phyloP scores from a whole-genome alignment of 2,797 vertebrate species.

The Paratrypauchen microcephalus region DNA sequence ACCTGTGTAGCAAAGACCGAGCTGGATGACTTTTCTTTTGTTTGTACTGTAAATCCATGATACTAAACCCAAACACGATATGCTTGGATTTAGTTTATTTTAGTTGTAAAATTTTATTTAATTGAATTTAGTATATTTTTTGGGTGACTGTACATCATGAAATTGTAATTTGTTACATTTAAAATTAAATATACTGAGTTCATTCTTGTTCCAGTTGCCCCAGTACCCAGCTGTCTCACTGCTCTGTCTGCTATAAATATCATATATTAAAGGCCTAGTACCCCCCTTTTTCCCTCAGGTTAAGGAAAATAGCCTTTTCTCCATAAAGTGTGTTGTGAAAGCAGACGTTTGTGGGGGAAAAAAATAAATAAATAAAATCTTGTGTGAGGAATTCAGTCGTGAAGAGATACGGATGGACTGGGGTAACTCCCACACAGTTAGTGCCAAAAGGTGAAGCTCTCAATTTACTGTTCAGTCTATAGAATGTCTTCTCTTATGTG shows the following conservation, averaged over 20 bases:
- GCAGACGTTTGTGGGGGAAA: neutral
- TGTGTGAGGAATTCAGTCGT: neutral
- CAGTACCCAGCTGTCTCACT: no score
- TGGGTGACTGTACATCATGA: no score
- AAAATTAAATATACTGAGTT: neutral
- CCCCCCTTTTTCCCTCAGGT: no score
- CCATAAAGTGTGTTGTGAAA: neutral
- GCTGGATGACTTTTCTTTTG: slow-evolving; percentile 4
- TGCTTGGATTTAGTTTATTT: neutral
- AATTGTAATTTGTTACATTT: neutral
- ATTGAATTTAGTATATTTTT: no score
- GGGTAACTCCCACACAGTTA: neutral
- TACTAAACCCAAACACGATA: neutral
- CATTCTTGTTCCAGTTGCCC: no score
- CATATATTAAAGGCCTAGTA: no score
- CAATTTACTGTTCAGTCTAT: neutral
- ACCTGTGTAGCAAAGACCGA: slow-evolving; percentile 3
- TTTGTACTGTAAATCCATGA: no score
- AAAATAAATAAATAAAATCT: neutral
- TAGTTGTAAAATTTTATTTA: neutral
- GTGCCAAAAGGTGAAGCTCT: neutral
- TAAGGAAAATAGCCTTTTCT: no score
- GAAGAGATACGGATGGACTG: no score
- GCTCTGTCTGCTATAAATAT: no score
- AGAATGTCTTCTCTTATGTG: neutral